Conservation (phyloP, 1,140 invertebrate species). For the Oreohelix idahoensis region DNA sequence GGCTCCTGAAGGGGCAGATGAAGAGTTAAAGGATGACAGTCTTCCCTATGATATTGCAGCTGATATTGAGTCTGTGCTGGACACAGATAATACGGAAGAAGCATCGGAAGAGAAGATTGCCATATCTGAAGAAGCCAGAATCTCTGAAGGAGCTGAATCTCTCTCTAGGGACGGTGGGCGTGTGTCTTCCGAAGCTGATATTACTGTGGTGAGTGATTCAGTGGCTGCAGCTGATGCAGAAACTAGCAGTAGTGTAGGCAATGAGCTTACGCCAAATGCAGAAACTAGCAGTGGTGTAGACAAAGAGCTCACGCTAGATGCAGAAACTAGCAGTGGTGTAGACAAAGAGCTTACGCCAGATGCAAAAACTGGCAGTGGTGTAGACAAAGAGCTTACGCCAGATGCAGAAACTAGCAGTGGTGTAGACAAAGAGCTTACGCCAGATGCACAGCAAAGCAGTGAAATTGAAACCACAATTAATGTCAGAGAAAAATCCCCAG, state of each 20-base stretch:
- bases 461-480: too few relatives aligned
- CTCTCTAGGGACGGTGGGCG: not conserved
- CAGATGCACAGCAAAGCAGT: too few relatives aligned
- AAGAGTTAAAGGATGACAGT: not conserved
- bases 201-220: too few relatives aligned
- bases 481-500: not conserved
- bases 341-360: not conserved
- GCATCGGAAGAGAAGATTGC: not conserved
- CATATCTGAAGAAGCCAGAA: not conserved
- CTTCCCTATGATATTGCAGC: slow-evolving; percentile 3
- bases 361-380: too few relatives aligned
- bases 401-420: not conserved
- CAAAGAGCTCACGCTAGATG: too few relatives aligned
- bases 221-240: too few relatives aligned
- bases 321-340: too few relatives aligned
- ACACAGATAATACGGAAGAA: not conserved
- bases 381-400: too few relatives aligned
- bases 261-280: too few relatives aligned
- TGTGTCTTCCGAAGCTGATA: not conserved
- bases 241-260: too few relatives aligned
- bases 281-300: too few relatives aligned
- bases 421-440: not conserved
- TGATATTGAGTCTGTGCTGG: slow-evolving; percentile 14
- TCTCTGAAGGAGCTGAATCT: not conserved
- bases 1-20: slow-evolving; percentile 9